These are phyloP conservation scores for Zeus faber DNA, from an alignment of 2,113 vertebrate genomes.

Conservation along the genomic window DNA sequence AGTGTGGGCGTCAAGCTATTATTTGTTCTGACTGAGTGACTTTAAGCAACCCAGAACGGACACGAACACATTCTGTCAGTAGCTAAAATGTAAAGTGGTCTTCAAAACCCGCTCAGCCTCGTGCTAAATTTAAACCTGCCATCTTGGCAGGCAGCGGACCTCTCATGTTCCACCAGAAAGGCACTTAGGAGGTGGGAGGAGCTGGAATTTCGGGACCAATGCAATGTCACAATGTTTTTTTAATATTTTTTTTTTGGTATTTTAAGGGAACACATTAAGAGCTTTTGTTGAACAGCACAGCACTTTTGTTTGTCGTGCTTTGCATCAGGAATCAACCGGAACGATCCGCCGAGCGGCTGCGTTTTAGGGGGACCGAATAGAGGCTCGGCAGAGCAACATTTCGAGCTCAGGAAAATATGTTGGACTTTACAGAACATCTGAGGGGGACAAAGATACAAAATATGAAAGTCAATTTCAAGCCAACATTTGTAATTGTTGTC, in stretches of 20 bases:
- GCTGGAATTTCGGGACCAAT: conserved; percentile 10
- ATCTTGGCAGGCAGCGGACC: conserved; percentile 40
- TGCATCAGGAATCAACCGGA: conserved; percentile 39
- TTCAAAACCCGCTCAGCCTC: conserved; percentile 28
- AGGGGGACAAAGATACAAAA: too few species aligned
- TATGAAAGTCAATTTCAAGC: too few species aligned
- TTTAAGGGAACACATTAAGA: conserved; percentile 56
- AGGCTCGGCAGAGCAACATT: too few species aligned
- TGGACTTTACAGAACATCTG: too few species aligned
- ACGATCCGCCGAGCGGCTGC: too few species aligned
- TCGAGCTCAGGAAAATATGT: too few species aligned
- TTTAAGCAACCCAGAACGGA: conserved; percentile 34
- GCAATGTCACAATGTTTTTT: conserved; percentile 28
- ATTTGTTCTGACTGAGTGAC: conserved; percentile 60
- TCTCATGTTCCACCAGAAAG: conserved; percentile 46
- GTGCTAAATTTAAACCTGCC: conserved; percentile 62
- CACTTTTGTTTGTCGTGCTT: conserved; percentile 61
- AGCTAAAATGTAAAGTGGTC: conserved; percentile 47
- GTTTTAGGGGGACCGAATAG: too few species aligned
- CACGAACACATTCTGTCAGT: conserved; percentile 41
- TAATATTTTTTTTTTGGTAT: conserved; percentile 9
- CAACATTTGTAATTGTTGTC: too few species aligned
- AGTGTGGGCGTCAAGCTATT: conserved; percentile 26
- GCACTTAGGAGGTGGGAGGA: conserved; percentile 54
- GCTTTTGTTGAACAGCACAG: conserved; percentile 49